Base-by-base conservation (phyloP, 2,113 vertebrate species). In the Aix galericulata region DNA sequence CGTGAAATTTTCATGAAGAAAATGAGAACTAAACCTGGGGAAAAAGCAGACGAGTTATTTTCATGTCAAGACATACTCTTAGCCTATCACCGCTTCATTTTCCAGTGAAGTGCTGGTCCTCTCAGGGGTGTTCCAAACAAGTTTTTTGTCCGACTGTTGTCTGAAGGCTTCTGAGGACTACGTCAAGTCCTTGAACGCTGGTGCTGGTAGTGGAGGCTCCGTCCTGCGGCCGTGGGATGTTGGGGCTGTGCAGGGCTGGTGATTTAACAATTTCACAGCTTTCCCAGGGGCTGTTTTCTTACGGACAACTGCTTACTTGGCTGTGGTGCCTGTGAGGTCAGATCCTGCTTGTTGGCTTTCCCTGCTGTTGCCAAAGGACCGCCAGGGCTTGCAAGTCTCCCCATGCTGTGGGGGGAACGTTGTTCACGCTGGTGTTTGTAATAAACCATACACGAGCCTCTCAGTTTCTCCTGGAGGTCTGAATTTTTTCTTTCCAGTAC, bases 31-130 rank as follows among this genome's bases (percentile, higher is more conserved):
- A 16, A 31, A 16, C 10, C 11, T 74, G 18, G 31, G 17, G 63
- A 20, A 38, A 34, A 68, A 8, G 40, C 40, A 69, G 38, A 4
- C 8, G 2, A 50, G 31, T 20, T 34, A 22, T 78, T 1, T 58
- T 68, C 12, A 0, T 36, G 50, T 44, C 17, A 4, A 1, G 8
- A 25, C 18, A 1, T 1, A 0, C 32, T 3, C 25, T 31, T 2
- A 21, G 64, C 6, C 0, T 27, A 6, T 66, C 31, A 0, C 6
- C 25, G 48, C 53, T 72, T 17, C 1, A 0, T 42, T 53, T 40
- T 2, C 38, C 15, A 1, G 0, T 4, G 71, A 25, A 11, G 3
- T 1, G 6, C 48, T 36, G 25, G 26, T 8, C n/a, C 50, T 17
- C 16, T 36, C 53, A 32, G 74, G 53, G n/a, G 14, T 56, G 11